Percentiles rank a stretch among this genome's conserved stretches.
These are phyloP conservation scores for Phenacoccus solenopsis DNA, from an alignment of 1,140 invertebrate species.

Conservation along the genomic window DNA sequence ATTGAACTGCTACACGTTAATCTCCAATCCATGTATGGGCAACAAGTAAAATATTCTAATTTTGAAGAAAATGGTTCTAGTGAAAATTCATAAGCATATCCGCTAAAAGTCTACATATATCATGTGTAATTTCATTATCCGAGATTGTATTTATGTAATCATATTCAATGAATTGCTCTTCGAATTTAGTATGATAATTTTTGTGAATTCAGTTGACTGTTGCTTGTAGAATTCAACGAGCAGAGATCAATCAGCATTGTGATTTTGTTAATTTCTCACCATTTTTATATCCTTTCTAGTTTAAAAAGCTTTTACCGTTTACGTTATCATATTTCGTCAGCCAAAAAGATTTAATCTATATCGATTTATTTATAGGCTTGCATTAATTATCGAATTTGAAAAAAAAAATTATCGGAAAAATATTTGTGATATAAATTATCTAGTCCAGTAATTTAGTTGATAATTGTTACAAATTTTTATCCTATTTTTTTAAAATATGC, in stretches of 20 bases:
- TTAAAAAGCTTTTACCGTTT: neutral
- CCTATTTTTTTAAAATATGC: too few species aligned
- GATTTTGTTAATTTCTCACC: neutral
- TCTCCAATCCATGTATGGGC: conserved; percentile 53
- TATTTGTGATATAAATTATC: neutral
- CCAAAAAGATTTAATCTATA: neutral
- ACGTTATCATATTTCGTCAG: neutral
- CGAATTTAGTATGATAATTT: neutral
- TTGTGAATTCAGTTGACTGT: neutral
- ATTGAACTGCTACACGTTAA: conserved; percentile 77
- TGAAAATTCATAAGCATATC: neutral
- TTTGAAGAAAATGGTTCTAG: conserved; percentile 1
- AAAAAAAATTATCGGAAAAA: neutral
- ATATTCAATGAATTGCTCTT: neutral
- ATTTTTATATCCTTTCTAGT: neutral
- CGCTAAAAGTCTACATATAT: neutral
- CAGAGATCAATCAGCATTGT: neutral
- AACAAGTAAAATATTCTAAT: neutral
- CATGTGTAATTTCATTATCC: neutral
- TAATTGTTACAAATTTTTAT: neutral
- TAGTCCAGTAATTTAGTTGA: neutral
- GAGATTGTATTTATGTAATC: neutral
- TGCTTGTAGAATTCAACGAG: neutral
- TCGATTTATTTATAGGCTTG: neutral
- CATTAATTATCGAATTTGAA: neutral